phyloP scores from a whole-genome alignment of 1,140 invertebrate genomes.

The Teleopsis dalmanni region DNA sequence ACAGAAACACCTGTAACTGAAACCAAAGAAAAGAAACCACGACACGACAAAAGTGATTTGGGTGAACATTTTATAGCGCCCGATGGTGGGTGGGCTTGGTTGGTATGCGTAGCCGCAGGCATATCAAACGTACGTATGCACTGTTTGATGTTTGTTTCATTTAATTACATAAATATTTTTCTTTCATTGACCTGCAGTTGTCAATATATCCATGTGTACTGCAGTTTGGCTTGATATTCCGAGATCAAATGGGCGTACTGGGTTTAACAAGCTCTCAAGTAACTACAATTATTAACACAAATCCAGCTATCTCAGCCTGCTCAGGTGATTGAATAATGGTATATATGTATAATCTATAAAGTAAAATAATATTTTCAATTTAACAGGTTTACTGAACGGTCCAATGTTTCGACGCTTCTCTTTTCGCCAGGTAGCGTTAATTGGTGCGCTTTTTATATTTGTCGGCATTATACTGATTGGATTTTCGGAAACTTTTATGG shows the following conservation, averaged over 20 bases:
- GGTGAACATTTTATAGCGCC: conserved; percentile 38
- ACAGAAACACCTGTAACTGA: background rate
- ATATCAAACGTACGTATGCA: conserved; percentile 34
- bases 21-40: conserved; percentile 10
- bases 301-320: conserved; percentile 54
- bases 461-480: conserved; percentile 50
- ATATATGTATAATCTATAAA: conserved; percentile 13
- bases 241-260: conserved; percentile 50
- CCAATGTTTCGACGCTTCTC: conserved; percentile 57
- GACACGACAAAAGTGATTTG: conserved; percentile 34
- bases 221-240: conserved; percentile 60
- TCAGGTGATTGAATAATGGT: conserved; percentile 44
- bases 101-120: conserved; percentile 40
- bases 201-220: conserved; percentile 55
- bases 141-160: background rate
- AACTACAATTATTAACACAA: conserved; percentile 59
- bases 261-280: conserved; percentile 54
- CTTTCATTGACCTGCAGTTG: conserved; percentile 44
- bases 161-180: background rate
- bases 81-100: conserved; percentile 42
- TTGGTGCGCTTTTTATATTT: conserved; percentile 50
- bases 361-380: too few species aligned
- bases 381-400: conserved; percentile 57
- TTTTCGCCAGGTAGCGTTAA: conserved; percentile 55
- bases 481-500: conserved; percentile 51